phyloP scores from a whole-genome alignment of 2,113 vertebrate genomes.

The Ornithorhynchus anatinus region DNA sequence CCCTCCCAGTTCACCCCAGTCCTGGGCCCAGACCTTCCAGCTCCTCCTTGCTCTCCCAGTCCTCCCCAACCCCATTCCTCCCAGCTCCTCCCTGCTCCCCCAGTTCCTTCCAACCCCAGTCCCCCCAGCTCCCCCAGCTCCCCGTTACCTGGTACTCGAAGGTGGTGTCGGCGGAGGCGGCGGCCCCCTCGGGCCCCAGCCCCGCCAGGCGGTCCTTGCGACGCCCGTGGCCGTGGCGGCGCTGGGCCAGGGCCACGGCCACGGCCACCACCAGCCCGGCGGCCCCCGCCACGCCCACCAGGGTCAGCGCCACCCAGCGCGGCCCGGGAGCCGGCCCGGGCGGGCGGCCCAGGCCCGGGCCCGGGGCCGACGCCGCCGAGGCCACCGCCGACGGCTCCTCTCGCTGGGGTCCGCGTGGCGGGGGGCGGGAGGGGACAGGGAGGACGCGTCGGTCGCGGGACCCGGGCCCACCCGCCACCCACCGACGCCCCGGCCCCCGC shows the following conservation, averaged over 20 bases:
- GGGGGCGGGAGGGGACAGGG: neutral
- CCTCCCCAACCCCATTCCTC: conserved; percentile 80
- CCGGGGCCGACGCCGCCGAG: neutral
- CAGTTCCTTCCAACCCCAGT: accelerated
- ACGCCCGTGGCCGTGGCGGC: conserved; percentile 83
- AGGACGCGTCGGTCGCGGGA: neutral
- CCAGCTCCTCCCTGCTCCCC: conserved; percentile 80
- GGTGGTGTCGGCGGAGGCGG: conserved; percentile 83
- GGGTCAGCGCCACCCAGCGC: conserved; percentile 84
- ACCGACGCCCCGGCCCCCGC: no score
- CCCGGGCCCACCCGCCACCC: no score
- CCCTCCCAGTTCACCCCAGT: accelerated
- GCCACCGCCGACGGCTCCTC: conserved; percentile 59
- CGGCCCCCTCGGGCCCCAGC: conserved; percentile 91
- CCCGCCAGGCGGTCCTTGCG: conserved; percentile 87
- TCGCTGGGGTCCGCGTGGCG: conserved; percentile 32
- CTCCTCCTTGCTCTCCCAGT: conserved; percentile 60
- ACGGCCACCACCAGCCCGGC: conserved; percentile 84
- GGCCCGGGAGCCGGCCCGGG: conserved; percentile 59
- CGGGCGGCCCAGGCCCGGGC: conserved; percentile 26
- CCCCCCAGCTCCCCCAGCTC: accelerated
- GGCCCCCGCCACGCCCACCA: conserved; percentile 87
- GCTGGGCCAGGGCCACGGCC: conserved; percentile 79
- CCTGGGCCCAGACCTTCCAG: conserved; percentile 82
- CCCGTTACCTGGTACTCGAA: conserved; percentile 91